Evolutionary conservation across 53 echinoderm and acorn worm species (phyloP), one percentile per base, ranked within the genome.

Genomic region (Paracentrotus lividus): DNA sequence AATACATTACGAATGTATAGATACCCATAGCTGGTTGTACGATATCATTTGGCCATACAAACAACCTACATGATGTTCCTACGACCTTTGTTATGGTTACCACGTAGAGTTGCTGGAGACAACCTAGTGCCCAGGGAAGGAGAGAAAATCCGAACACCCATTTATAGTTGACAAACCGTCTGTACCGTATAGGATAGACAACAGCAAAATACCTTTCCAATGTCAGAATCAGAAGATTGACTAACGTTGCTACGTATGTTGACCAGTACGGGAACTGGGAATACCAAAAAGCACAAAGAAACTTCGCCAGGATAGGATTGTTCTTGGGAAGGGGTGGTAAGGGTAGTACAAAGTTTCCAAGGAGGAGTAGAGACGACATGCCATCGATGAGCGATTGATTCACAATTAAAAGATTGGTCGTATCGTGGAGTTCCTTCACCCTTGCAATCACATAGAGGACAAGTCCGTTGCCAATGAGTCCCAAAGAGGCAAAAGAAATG

Each of bases 201-300:
- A 95, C 93, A 49, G 95, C 96, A 2, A 61, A 66, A 49, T 96
- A 96, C 1, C 96, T 94, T 51, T 96, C 96, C 33, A 91, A 55
- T 2, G 95, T 95, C 75, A 96, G 88, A 23, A 85, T 57, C 14
- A 95, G 53, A 3, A 96, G 56, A 66, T 95, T 96, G 51, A 88
- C 40, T 1, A 66, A 78, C 24, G 96, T 86, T 0, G 96, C 86
- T 29, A 91, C 20, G 27, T 72, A 64, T 7, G 92, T 85, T 4
- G 94, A 88, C 96, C 96, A 96, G 92, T 93, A 95, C 14, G 86
- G 94, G 87, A 95, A 96, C 66, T 93, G 93, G 34, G 96, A 85
- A 59, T 94, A 91, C 96, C 94, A 96, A 40, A 96, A 10, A 20
- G 85, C 78, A 81, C 96, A 96, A 13, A 95, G 76, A 23, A 96